A percentile compares a stretch with the other conserved stretches of the same genome.
These are phyloP conservation scores for Hippocampus mohnikei DNA, from an alignment of 2,113 vertebrate genomes.

Conservation along the genomic window DNA sequence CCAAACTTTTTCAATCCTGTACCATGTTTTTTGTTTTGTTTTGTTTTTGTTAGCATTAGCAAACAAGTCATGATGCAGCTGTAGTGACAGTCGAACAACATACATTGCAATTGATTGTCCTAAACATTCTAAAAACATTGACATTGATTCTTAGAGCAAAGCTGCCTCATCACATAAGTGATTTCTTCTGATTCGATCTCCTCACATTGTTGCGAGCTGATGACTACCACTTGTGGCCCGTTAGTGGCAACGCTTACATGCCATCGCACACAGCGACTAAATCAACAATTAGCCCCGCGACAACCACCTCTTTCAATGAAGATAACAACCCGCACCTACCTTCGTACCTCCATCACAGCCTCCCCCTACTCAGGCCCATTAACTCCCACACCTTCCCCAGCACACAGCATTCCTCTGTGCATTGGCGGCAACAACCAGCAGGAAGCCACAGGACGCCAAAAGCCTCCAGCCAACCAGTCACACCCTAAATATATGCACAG, in stretches of 20 bases:
- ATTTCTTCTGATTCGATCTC: slow-evolving; percentile 32
- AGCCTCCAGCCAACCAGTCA: slow-evolving; percentile 45
- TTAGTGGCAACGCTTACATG: slow-evolving; percentile 62
- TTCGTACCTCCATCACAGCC: slow-evolving; percentile 25
- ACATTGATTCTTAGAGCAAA: slow-evolving; percentile 57
- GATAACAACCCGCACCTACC: slow-evolving; percentile 39
- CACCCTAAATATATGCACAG: slow-evolving; percentile 33
- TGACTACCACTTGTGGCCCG: slow-evolving; percentile 49
- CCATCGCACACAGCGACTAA: slow-evolving; percentile 78
- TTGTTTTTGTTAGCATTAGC: slow-evolving; percentile 42
- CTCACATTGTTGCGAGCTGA: slow-evolving; percentile 53
- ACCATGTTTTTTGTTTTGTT: slow-evolving; percentile 64
- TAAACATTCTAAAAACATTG: slow-evolving; percentile 8
- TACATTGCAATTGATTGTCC: slow-evolving; percentile 60
- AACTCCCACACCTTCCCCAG: slow-evolving; percentile 54
- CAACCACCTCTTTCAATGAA: slow-evolving; percentile 82
- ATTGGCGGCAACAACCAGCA: slow-evolving; percentile 93
- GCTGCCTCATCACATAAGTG: slow-evolving; percentile 90
- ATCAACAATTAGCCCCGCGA: slow-evolving; percentile 82
- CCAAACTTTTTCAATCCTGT: slow-evolving; percentile 53
- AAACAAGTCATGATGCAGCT: slow-evolving; percentile 89
- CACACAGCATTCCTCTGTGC: slow-evolving; percentile 76
- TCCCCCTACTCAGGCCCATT: slow-evolving; percentile 49
- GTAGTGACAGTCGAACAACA: slow-evolving; percentile 49
- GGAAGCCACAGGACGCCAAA: slow-evolving; percentile 76